phyloP scores from a whole-genome alignment of 2,797 vertebrate species.

The Lagodon rhomboides region DNA sequence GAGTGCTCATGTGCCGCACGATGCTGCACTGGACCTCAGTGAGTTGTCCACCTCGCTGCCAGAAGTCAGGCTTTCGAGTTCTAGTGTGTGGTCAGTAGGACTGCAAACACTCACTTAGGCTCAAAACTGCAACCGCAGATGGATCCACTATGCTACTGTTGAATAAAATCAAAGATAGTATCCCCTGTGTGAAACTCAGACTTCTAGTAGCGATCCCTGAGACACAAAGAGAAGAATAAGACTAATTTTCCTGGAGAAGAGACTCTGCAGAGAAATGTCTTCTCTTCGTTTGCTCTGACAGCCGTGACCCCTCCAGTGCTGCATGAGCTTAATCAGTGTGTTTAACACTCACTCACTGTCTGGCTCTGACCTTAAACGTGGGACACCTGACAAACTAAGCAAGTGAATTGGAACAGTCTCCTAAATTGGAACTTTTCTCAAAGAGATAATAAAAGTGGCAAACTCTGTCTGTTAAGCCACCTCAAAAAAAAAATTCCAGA shows the following conservation, averaged over 20 bases:
- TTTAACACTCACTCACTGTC: slow-evolving; percentile 53
- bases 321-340: slow-evolving; percentile 58
- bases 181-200: background rate
- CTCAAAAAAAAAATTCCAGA: slow-evolving; percentile 12
- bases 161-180: background rate
- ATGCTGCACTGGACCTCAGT: slow-evolving; percentile 30
- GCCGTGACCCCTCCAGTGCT: slow-evolving; percentile 62
- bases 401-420: slow-evolving; percentile 22
- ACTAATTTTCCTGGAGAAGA: slow-evolving; percentile 19
- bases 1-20: slow-evolving; percentile 49
- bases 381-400: slow-evolving; percentile 50
- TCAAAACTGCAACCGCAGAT: no score
- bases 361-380: slow-evolving; percentile 45
- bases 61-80: slow-evolving; percentile 18
- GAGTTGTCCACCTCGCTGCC: slow-evolving; percentile 9
- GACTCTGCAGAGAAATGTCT: slow-evolving; percentile 19
- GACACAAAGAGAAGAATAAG: slow-evolving; percentile 4
- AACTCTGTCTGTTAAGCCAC: slow-evolving; percentile 1
- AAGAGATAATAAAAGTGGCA: slow-evolving; percentile 24
- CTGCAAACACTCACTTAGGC: no score
- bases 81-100: background rate
- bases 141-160: background rate
- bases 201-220: background rate
- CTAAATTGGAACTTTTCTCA: slow-evolving; percentile 28
- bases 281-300: slow-evolving; percentile 48